These are phyloP conservation scores for Brenthis ino DNA, from an alignment of 2,888 invertebrate genomes.

Conservation along the genomic window DNA sequence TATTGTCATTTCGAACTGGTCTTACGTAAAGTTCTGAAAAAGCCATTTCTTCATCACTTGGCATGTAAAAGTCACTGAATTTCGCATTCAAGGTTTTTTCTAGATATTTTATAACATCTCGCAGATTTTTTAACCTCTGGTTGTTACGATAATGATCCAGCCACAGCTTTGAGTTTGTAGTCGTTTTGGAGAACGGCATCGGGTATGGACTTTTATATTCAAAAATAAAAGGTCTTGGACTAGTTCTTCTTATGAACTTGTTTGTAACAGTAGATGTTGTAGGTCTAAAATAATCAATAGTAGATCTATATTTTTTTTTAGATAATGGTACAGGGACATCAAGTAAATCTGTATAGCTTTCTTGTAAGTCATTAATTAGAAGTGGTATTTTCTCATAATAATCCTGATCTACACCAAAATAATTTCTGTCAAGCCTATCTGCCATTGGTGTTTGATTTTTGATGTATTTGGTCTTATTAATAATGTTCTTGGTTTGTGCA, in stretches of 20 bases:
- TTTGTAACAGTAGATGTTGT: constrained; percentile 45
- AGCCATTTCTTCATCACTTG: constrained; percentile 60
- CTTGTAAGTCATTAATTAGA: constrained; percentile 74
- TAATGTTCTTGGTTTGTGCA: constrained; percentile 34
- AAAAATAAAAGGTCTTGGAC: constrained; percentile 78
- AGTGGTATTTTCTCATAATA: constrained; percentile 76
- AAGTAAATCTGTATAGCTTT: constrained; percentile 60
- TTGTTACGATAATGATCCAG: constrained; percentile 71
- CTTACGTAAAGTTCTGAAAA: constrained; percentile 71
- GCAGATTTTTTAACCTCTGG: constrained; percentile 70
- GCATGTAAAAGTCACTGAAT: constrained; percentile 64
- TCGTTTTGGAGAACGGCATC: constrained; percentile 63
- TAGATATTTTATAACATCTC: constrained; percentile 71
- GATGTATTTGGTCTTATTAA: constrained; percentile 46
- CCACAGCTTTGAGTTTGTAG: constrained; percentile 68
- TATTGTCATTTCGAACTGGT: constrained; percentile 51
- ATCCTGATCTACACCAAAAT: constrained; percentile 74
- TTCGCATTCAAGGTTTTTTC: constrained; percentile 75
- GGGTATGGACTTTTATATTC: constrained; percentile 69
- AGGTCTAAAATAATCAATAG: constrained; percentile 41
- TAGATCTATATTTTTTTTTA: constrained; percentile 36
- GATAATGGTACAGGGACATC: constrained; percentile 46
- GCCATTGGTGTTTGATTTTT: constrained; percentile 61
- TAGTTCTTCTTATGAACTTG: constrained; percentile 63
- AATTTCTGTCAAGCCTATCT: constrained; percentile 67